Percentiles rank a stretch among this genome's conserved stretches.
Evolutionary conservation across 2,888 invertebrate genomes (phyloP).

Genomic region (Noctua comes): DNA sequence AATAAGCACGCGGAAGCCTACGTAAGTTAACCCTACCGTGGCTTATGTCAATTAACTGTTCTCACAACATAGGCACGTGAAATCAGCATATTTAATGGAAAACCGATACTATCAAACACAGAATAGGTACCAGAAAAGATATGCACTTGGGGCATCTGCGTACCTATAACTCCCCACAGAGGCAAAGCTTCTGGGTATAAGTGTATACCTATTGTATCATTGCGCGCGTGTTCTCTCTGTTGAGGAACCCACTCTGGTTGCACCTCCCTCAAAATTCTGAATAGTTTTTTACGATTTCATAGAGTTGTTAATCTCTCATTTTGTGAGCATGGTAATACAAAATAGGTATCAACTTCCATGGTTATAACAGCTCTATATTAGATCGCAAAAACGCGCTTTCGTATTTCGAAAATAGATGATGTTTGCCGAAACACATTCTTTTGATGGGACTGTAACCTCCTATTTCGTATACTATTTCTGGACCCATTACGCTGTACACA

Average conservation of each 20-base stretch:
- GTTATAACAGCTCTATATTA: background rate
- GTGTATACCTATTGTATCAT: background rate
- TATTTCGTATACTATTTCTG: slow-evolving; percentile 15
- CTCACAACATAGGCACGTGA: background rate
- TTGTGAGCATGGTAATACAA: background rate
- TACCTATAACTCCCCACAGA: background rate
- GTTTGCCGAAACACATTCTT: background rate
- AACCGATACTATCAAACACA: background rate
- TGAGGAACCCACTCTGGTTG: background rate
- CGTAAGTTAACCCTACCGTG: background rate
- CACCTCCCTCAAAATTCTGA: background rate
- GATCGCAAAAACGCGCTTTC: background rate
- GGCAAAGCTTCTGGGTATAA: background rate
- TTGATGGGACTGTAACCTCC: background rate
- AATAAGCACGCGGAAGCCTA: background rate
- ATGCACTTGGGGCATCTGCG: too few relatives aligned
- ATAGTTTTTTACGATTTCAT: background rate
- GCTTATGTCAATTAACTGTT: background rate
- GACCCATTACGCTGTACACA: background rate
- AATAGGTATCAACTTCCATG: background rate
- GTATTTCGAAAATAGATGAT: background rate
- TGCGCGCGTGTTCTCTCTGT: background rate
- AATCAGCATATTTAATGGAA: background rate
- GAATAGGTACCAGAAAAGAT: background rate
- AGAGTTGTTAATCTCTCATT: background rate